A percentile compares a stretch with the other conserved stretches of the same genome.
Conservation (phyloP, 2,797 vertebrate genomes). For the Lithobates pipiens region DNA sequence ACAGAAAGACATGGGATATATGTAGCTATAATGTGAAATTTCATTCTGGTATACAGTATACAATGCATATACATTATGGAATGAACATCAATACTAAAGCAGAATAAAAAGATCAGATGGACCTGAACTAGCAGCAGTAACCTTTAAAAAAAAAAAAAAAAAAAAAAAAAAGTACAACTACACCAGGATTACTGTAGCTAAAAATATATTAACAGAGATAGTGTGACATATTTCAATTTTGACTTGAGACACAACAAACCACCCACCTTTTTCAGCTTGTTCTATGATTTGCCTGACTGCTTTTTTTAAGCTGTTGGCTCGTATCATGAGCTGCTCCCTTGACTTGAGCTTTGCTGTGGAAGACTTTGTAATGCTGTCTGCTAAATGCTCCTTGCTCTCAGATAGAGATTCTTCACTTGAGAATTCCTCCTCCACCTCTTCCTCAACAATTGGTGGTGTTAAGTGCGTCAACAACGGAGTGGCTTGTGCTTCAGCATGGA, state of each 20-base stretch:
- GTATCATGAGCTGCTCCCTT: slow-evolving; percentile 89
- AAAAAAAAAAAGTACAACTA: no score
- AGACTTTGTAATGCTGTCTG: slow-evolving; percentile 80
- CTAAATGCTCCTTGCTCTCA: slow-evolving; percentile 86
- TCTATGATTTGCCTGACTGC: slow-evolving; percentile 95
- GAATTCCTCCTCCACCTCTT: slow-evolving; percentile 82
- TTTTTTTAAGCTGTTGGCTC: slow-evolving; percentile 97
- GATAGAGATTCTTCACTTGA: slow-evolving; percentile 89
- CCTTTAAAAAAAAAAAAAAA: no score
- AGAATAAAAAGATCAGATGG: no score
- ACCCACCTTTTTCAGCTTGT: slow-evolving; percentile 91
- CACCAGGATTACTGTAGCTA: neutral
- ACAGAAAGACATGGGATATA: no score
- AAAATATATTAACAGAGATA: neutral
- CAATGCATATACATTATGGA: no score
- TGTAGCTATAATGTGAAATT: no score
- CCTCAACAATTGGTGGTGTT: slow-evolving; percentile 85
- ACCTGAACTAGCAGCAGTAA: no score
- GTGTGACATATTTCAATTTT: slow-evolving; percentile 12
- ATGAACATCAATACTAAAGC: no score
- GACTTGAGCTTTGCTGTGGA: slow-evolving; percentile 82
- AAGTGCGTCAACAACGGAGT: slow-evolving; percentile 72
- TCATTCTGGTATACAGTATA: no score
- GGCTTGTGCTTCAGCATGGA: slow-evolving; percentile 83
- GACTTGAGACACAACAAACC: neutral